Conservation (phyloP, 2,888 invertebrate genomes). For the Himalopsyche kuldschensis region DNA sequence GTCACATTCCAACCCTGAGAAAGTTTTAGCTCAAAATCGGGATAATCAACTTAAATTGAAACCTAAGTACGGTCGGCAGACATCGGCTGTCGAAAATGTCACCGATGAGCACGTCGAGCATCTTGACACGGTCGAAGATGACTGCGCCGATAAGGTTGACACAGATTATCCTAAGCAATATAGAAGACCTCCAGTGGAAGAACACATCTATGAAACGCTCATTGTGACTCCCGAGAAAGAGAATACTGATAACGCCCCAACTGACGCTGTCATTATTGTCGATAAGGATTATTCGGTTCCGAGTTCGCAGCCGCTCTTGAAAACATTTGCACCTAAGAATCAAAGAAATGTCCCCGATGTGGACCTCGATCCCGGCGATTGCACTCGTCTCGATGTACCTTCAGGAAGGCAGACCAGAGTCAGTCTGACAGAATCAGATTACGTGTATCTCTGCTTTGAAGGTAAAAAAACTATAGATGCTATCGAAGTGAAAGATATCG, state of each 20-base stretch:
- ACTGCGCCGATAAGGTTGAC: slow-evolving; percentile 22
- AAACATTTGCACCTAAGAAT: slow-evolving; percentile 18
- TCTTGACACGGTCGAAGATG: not conserved
- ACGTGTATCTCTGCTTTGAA: slow-evolving; percentile 57
- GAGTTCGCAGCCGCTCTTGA: slow-evolving; percentile 8
- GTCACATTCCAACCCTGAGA: slow-evolving; percentile 57
- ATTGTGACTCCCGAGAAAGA: slow-evolving; percentile 14
- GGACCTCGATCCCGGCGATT: not conserved
- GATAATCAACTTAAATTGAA: slow-evolving; percentile 47
- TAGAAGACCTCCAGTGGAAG: slow-evolving; percentile 47
- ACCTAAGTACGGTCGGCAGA: slow-evolving; percentile 51
- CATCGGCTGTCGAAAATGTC: slow-evolving; percentile 46
- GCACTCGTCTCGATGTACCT: slow-evolving; percentile 4
- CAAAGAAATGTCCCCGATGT: not conserved
- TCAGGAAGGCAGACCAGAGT: slow-evolving; percentile 46
- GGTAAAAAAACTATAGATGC: slow-evolving; percentile 35
- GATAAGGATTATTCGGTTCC: slow-evolving; percentile 3
- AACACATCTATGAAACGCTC: slow-evolving; percentile 65
- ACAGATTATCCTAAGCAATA: slow-evolving; percentile 40
- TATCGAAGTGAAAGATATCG: slow-evolving; percentile 27
- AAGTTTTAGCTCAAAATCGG: slow-evolving; percentile 53
- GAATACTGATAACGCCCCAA: not conserved
- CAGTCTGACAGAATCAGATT: slow-evolving; percentile 54
- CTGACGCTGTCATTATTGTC: not conserved
- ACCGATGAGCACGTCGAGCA: not conserved